Base-by-base conservation (phyloP, 2,797 vertebrate species). In the Paguma larvata region DNA sequence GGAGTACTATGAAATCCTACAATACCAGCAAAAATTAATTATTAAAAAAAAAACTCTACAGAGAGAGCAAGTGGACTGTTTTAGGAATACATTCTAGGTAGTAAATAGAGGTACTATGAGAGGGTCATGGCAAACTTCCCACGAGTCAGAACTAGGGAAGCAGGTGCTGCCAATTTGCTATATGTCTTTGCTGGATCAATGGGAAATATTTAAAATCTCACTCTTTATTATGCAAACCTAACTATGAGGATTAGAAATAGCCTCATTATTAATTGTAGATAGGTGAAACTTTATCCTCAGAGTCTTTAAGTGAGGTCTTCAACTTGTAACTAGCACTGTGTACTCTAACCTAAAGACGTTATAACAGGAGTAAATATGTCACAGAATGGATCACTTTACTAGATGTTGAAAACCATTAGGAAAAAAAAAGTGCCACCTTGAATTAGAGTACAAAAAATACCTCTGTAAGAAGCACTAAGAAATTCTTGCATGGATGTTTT, bases 401-500 rank as follows among this genome's bases (percentile, higher is more conserved):
- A 51, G 34, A 16, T 79, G 41, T 65, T 83, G 67, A 86, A 95
- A 94, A 44, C 41, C 30, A 95, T 68, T 32, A 59, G 53, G 8
- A 51, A 53, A 95, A 85, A 53, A 46, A 93, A 41, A 53, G 38
- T 41, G n/a, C 10, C n/a, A 68, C 25, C 32, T 85, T 51, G 12
- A 85, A 70, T 70, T 5, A 91, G 6, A 93, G 41, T 70, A 84
- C 56, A 90, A 80, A 70, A 41, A 41, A 38, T 79, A 97, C 77
- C 11, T 92, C 67, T 82, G 56, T 44, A 93, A 79, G 56, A 70
- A 93, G 15, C 25, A 12, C 1, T 92, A 85, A 88, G 75, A 93
- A 67, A 91, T 53, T 34, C 18, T 96, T 95, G 23, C 70, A 77
- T 59, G 25, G 13, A 59, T 96, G 9, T 72, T 90, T 90, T 73